Conservation (phyloP, 2,797 vertebrate genomes). For the Psittacula derbiana region DNA sequence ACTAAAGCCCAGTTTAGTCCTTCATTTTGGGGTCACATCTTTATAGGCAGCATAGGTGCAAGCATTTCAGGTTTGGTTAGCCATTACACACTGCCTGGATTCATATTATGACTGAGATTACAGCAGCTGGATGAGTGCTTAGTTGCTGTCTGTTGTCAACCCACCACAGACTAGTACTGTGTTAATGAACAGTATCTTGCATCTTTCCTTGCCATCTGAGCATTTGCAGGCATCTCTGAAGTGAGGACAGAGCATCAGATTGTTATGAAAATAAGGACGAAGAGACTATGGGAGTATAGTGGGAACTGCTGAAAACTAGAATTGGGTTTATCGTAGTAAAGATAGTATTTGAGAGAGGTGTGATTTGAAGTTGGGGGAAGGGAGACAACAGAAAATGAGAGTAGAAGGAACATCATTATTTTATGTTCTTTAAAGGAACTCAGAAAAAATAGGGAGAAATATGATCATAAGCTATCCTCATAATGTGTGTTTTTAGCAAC, state of each 20-base stretch:
- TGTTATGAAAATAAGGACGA: background rate
- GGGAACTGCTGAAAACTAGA: background rate
- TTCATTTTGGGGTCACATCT: background rate
- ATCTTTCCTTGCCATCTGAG: background rate
- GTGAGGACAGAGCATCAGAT: background rate
- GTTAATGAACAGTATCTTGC: background rate
- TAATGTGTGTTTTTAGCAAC: rapidly evolving
- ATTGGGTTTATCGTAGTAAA: background rate
- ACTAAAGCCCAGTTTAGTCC: background rate
- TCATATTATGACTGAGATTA: background rate
- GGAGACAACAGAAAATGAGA: background rate
- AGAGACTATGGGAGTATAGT: background rate
- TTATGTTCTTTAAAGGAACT: background rate
- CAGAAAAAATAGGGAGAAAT: background rate
- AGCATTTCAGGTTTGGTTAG: background rate
- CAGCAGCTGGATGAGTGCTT: background rate
- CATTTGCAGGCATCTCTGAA: background rate
- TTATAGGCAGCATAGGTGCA: background rate
- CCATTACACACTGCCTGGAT: background rate
- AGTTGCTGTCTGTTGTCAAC: background rate
- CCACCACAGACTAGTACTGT: background rate
- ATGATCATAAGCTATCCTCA: background rate
- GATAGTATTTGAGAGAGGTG: background rate
- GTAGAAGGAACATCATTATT: background rate
- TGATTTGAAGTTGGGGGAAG: background rate